These are phyloP conservation scores for Lophotriccus pileatus DNA, from an alignment of 2,797 vertebrate species.

Conservation along the genomic window DNA sequence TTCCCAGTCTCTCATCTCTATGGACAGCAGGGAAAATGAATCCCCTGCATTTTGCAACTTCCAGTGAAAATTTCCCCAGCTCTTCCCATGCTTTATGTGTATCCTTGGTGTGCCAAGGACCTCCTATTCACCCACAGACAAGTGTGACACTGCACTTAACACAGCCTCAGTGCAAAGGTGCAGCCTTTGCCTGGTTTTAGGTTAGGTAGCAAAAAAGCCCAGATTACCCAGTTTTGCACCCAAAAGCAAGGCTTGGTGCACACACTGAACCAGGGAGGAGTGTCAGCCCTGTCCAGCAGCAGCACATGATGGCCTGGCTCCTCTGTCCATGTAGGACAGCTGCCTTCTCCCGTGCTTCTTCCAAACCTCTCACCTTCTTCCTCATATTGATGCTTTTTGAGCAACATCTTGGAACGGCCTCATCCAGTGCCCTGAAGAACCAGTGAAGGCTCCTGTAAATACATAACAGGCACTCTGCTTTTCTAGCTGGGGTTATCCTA, in stretches of 20 bases:
- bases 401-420: neutral
- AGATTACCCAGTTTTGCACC: neutral
- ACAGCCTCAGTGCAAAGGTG: neutral
- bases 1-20: neutral
- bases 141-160: neutral
- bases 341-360: neutral
- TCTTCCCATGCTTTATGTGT: neutral
- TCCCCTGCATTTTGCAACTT: neutral
- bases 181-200: neutral
- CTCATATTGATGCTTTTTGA: fast-evolving
- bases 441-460: neutral
- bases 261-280: fast-evolving
- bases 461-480: neutral
- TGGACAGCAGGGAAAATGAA: neutral
- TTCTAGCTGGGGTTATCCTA: neutral
- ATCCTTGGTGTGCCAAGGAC: neutral
- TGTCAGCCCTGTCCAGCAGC: neutral
- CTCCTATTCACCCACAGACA: neutral
- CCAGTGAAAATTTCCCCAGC: neutral
- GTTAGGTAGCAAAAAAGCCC: neutral
- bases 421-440: neutral
- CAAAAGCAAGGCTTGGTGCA: neutral
- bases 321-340: fast-evolving
- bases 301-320: neutral
- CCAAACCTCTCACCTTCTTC: neutral